phyloP scores from a whole-genome alignment of 2,888 invertebrate species.

The Coenonympha glycerion region DNA sequence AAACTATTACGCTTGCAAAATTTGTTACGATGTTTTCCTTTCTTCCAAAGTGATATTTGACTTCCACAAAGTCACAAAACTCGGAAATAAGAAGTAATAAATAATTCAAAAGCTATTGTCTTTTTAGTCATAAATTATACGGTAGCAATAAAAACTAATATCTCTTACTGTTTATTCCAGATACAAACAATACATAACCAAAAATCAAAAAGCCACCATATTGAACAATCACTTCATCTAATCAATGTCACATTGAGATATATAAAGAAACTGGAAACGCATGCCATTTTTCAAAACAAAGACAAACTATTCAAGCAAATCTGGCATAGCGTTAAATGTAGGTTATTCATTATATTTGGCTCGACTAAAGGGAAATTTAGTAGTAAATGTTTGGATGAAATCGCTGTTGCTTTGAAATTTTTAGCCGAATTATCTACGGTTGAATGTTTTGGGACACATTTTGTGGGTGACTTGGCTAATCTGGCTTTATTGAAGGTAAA shows the following conservation, averaged over 20 bases:
- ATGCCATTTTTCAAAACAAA: constrained; percentile 50
- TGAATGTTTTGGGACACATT: constrained; percentile 46
- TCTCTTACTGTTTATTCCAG: no score
- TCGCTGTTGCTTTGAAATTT: constrained; percentile 49
- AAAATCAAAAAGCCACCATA: constrained; percentile 46
- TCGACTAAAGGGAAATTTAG: constrained; percentile 31
- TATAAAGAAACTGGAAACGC: constrained; percentile 57
- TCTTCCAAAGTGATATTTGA: no score
- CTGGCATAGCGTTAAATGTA: constrained; percentile 48
- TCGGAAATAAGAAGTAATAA: no score
- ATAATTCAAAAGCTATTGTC: no score
- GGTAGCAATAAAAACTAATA: no score
- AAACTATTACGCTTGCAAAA: no score
- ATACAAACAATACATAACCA: constrained; percentile 46
- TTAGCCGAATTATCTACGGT: constrained; percentile 53
- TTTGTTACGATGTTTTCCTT: no score
- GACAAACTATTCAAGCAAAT: constrained; percentile 51
- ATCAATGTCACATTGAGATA: constrained; percentile 51
- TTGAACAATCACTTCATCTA: constrained; percentile 54
- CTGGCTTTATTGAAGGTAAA: constrained; percentile 53
- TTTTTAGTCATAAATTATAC: no score
- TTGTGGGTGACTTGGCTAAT: constrained; percentile 47
- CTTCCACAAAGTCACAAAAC: no score
- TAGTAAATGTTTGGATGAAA: constrained; percentile 44
- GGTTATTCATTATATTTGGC: constrained; percentile 38